phyloP scores from a whole-genome alignment of 2,888 invertebrate genomes.

The Formica aserva region DNA sequence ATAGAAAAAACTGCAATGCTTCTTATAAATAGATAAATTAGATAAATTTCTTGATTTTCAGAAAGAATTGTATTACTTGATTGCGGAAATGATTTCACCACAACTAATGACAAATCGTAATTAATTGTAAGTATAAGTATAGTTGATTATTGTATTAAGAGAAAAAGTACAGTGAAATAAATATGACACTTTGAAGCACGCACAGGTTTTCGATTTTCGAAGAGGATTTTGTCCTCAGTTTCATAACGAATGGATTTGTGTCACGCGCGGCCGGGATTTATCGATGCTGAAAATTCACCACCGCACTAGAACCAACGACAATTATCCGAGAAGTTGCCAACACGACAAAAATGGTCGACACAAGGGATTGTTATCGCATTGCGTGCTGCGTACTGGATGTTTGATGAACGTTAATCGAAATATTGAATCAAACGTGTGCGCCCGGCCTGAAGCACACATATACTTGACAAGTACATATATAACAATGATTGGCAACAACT shows the following conservation, averaged over 20 bases:
- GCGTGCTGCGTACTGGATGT: slow-evolving; percentile 57
- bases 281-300: slow-evolving; percentile 59
- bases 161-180: background rate
- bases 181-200: background rate
- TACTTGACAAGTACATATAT: slow-evolving; percentile 61
- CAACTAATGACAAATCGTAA: background rate
- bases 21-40: background rate
- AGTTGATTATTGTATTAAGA: slow-evolving; percentile 7
- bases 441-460: slow-evolving; percentile 53
- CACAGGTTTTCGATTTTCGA: slow-evolving; percentile 5
- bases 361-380: slow-evolving; percentile 67
- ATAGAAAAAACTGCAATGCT: background rate
- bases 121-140: background rate
- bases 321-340: slow-evolving; percentile 69
- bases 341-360: slow-evolving; percentile 67
- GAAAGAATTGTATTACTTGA: background rate
- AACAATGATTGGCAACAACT: slow-evolving; percentile 59
- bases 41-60: background rate
- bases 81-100: background rate
- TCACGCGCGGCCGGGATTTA: slow-evolving; percentile 60
- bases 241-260: slow-evolving; percentile 45
- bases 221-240: slow-evolving; percentile 30
- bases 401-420: slow-evolving; percentile 74
- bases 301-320: slow-evolving; percentile 37
- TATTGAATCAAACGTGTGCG: slow-evolving; percentile 55